Evolutionary conservation across 1,140 invertebrate genomes (phyloP).

Genomic region (Grapholita molesta): DNA sequence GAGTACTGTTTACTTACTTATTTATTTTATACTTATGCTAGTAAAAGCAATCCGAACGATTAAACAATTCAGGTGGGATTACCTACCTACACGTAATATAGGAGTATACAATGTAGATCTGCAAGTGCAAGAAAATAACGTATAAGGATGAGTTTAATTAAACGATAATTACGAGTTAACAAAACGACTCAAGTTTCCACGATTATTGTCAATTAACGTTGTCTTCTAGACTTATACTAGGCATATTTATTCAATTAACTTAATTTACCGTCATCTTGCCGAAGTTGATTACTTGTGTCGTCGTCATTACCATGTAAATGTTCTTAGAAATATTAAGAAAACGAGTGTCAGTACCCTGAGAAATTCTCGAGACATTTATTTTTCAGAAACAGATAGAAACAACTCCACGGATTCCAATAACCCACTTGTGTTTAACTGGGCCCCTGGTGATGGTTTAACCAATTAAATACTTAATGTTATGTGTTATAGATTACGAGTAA

Average conservation of each 20-base stretch:
- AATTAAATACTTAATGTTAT: too few species aligned
- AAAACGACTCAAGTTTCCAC: background rate
- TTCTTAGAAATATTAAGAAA: background rate
- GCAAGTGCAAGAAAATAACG: background rate
- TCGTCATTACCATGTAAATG: background rate
- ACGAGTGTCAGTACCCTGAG: background rate
- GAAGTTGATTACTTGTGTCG: background rate
- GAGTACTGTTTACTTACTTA: too few species aligned
- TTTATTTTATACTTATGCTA: too few species aligned
- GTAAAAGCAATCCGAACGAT: too few species aligned
- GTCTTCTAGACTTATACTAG: background rate
- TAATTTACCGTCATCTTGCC: background rate
- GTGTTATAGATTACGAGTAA: too few species aligned
- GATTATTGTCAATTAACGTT: conserved; percentile 1
- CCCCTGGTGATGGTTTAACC: background rate
- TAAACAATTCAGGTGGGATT: too few species aligned
- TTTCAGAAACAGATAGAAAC: background rate
- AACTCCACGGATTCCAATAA: background rate
- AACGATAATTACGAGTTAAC: background rate
- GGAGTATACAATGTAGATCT: background rate
- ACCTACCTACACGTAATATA: background rate
- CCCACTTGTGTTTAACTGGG: background rate
- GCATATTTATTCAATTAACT: background rate
- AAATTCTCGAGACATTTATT: background rate
- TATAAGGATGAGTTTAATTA: background rate